These are phyloP conservation scores for Propsilocerus akamusi DNA, from an alignment of 1,140 invertebrate genomes.

Conservation along the genomic window DNA sequence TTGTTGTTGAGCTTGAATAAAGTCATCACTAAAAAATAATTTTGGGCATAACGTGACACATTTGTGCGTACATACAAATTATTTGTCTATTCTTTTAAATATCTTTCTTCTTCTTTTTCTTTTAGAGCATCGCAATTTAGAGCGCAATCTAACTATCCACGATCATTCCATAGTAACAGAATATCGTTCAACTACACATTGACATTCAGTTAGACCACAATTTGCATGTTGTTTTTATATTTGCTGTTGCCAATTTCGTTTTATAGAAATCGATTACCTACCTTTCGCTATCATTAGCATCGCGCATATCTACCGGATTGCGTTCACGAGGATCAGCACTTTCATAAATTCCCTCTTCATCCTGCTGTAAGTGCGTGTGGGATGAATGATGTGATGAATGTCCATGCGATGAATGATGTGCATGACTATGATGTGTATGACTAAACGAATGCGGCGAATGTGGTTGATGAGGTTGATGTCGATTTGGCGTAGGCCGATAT, in stretches of 20 bases:
- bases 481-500: constrained; percentile 51
- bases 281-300: constrained; percentile 67
- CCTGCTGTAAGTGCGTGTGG: constrained; percentile 36
- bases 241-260: constrained; percentile 2
- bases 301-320: constrained; percentile 28
- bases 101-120: background rate
- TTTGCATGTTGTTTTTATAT: constrained; percentile 3
- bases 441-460: constrained; percentile 25
- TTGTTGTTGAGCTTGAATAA: constrained; percentile 85
- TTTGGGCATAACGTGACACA: constrained; percentile 24
- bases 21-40: constrained; percentile 83
- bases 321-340: constrained; percentile 54
- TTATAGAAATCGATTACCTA: constrained; percentile 24
- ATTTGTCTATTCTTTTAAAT: background rate
- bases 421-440: constrained; percentile 23
- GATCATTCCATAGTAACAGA: background rate
- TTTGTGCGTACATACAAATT: constrained; percentile 2
- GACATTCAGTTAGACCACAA: background rate
- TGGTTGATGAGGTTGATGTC: constrained; percentile 29
- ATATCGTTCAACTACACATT: background rate
- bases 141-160: background rate
- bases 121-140: background rate
- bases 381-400: constrained; percentile 29
- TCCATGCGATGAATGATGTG: constrained; percentile 24
- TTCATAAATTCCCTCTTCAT: constrained; percentile 71